Conservation (phyloP, 2,888 invertebrate genomes). For the Andrena praecox region DNA sequence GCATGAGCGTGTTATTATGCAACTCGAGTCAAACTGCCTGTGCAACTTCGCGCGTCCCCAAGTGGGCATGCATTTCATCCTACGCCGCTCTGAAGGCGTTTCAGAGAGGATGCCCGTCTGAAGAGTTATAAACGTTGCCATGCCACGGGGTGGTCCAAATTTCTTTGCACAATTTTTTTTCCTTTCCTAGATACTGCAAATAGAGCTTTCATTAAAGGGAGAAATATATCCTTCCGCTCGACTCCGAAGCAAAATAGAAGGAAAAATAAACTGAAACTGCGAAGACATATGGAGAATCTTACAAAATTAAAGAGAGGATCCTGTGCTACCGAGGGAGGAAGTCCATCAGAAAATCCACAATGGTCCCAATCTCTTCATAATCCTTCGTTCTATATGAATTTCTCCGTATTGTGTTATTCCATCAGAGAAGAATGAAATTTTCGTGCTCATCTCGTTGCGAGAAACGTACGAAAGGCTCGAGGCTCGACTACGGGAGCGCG, state of each 20-base stretch:
- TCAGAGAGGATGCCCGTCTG: not conserved
- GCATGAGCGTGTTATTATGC: constrained; percentile 43
- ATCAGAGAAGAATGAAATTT: not conserved
- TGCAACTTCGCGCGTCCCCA: constrained; percentile 26
- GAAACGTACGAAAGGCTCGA: not conserved
- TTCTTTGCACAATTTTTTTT: not conserved
- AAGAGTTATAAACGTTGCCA: not conserved
- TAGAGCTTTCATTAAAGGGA: too few relatives aligned
- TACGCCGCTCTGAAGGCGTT: not conserved
- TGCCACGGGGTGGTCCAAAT: not conserved
- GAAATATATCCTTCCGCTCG: too few relatives aligned
- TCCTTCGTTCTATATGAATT: not conserved
- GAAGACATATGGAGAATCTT: too few relatives aligned
- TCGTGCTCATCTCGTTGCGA: not conserved
- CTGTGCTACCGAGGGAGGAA: too few relatives aligned
- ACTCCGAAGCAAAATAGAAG: too few relatives aligned
- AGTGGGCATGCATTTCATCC: constrained; percentile 2
- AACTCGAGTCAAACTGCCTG: constrained; percentile 26
- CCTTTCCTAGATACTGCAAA: not conserved
- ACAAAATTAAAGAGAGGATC: too few relatives aligned
- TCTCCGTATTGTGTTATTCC: too few relatives aligned
- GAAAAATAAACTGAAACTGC: too few relatives aligned
- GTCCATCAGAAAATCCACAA: too few relatives aligned
- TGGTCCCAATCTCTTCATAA: not conserved
- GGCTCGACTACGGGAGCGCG: not conserved